Evolutionary conservation across 1,140 invertebrate genomes (phyloP), one percentile per base, ranked within the genome.

Genomic region (Prorops nasuta): DNA sequence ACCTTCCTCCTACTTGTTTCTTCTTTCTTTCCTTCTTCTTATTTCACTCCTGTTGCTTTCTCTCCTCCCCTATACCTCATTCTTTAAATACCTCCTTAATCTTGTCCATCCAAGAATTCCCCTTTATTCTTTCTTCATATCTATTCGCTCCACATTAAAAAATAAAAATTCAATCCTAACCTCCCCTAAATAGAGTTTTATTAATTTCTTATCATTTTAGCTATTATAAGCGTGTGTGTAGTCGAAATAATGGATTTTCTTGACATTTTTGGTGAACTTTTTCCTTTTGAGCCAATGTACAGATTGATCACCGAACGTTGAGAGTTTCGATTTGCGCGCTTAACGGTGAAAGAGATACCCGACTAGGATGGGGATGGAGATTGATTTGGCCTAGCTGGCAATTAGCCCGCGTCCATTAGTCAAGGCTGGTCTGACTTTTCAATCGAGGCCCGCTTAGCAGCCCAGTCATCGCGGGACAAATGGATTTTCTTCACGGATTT

Each of bases 381-480:
- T 70, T 65, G 64, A 67, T 68, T 70, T 62, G 58, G 48, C 58
- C 68, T 67, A 64, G 66, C 63, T 67, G 60, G 66, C 64, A 69
- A 67, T 70, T 70, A 70, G 63, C 63, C 49, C 35, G 58, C 49
- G 51, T 60, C 61, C 66, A 67, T 68, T 70, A 68, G 66, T 61
- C 57, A 64, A 49, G 49, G 35, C 34, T 45, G 31, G 39, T 50
- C 58, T 67, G 63, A 66, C 59, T 70, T 70, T 70, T 70, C 67
- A 70, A 69, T 70, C 63, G 59, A 51, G 56, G 45, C 56, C 58
- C 60, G 54, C 60, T 49, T 49, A 56, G 24, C 42, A 52, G 59
- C 60, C 55, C 50, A 59, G 59, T 61, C 59, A 61, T 61, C 58
- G 53, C 42, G 38, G 58, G 46, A 60, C 59, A 61, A 61, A 61